Evolutionary conservation across 2,113 vertebrate species (phyloP), one percentile per base, ranked within the genome.

Genomic region (Callocephalon fimbriatum): DNA sequence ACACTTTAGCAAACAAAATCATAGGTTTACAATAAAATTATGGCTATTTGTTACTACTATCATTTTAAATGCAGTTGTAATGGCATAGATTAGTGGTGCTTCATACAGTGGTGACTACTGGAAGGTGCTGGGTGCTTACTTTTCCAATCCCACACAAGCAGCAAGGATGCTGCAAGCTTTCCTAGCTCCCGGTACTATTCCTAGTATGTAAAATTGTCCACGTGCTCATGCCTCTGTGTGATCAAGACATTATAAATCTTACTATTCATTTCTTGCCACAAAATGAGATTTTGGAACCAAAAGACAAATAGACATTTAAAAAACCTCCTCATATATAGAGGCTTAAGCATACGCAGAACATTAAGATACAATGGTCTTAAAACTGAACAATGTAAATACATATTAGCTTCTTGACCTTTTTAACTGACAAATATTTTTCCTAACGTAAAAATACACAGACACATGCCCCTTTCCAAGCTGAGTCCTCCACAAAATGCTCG

Each of bases 351-450:
- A 62, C 6, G 16, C 31, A 72, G 51, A 92, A 65, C 65, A 12
- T 76, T 16, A 7, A 40, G 38, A 22, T 22, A 6, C n/a, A 61
- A 18, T 0, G 7, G 48, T 58, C 62, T 53, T 48, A 42, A 92
- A 90, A 71, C 2, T 11, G 68, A 86, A 37, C 15, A 9, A 12
- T 2, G 25, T 19, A 84, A 93, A 88, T 80, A 80, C 66, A n/a
- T 78, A 71, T 80, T 48, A 37, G 54, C 73, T 67, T 56, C 45
- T 88, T 81, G 79, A 96, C 92, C 94, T 91, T 95, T 87, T 56
- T 61, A 86, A 91, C 86, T 5, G 0, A 35, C 21, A 89, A 81
- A 84, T 65, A 75, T 67, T 89, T 73, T 10, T 15, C 83, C 56
- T 20, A 40, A 78, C 83, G 80, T 71, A 61, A 93, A 89, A 93